Conservation (phyloP, 2,113 vertebrate species). For the Chaetodon trifascialis region DNA sequence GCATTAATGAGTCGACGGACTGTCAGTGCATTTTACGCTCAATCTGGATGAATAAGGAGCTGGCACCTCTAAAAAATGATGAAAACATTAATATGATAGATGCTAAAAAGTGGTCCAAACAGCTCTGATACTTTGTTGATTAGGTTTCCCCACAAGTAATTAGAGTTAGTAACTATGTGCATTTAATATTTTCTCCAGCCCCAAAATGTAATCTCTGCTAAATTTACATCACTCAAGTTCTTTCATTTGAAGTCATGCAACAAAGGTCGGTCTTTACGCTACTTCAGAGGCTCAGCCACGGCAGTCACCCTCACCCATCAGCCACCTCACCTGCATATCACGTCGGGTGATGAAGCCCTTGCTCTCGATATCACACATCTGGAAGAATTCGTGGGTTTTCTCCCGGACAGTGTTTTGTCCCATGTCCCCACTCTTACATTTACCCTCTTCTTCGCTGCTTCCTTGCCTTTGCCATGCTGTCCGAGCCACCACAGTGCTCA, state of each 20-base stretch:
- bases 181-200: neutral
- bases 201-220: neutral
- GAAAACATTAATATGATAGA: neutral
- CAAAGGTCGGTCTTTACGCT: neutral
- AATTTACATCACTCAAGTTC: fast-evolving
- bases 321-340: slow-evolving; percentile 91
- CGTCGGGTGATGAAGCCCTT: slow-evolving; percentile 91
- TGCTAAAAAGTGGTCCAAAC: neutral
- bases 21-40: neutral
- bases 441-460: neutral
- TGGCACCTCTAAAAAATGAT: neutral
- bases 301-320: neutral
- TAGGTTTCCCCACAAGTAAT: neutral
- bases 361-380: slow-evolving; percentile 90
- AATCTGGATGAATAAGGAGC: slow-evolving; percentile 1
- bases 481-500: slow-evolving; percentile 32
- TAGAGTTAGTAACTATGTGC: neutral
- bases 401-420: slow-evolving; percentile 79
- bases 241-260: neutral
- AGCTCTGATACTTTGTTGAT: neutral
- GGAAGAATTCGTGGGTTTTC: slow-evolving; percentile 92
- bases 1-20: slow-evolving; percentile 37
- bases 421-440: slow-evolving; percentile 25
- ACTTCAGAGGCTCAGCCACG: neutral
- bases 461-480: slow-evolving; percentile 22